A percentile compares a stretch with the other conserved stretches of the same genome.
phyloP scores from a whole-genome alignment of 2,888 invertebrate genomes.

The Willowsia nigromaculata region DNA sequence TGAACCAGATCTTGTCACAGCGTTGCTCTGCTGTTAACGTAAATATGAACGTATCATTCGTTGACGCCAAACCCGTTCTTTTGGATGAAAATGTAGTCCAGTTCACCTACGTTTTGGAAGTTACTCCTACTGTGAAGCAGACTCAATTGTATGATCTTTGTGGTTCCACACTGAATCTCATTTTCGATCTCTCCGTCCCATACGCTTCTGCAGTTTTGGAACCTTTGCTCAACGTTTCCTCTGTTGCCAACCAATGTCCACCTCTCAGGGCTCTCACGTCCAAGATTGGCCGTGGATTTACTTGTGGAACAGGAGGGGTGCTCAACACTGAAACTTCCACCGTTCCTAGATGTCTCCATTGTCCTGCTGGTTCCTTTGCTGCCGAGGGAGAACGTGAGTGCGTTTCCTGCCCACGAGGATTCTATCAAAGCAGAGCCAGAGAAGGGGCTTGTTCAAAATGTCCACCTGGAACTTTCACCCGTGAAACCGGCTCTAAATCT shows the following conservation, averaged over 20 bases:
- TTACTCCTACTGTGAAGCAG: slow-evolving; percentile 92
- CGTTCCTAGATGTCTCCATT: slow-evolving; percentile 95
- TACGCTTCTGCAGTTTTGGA: slow-evolving; percentile 94
- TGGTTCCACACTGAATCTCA: slow-evolving; percentile 94
- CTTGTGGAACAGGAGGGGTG: slow-evolving; percentile 95
- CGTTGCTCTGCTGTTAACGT: slow-evolving; percentile 97
- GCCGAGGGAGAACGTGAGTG: slow-evolving; percentile 94
- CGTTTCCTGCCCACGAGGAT: slow-evolving; percentile 94
- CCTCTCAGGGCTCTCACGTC: slow-evolving; percentile 93
- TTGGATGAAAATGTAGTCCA: slow-evolving; percentile 91
- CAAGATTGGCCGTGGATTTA: slow-evolving; percentile 92
- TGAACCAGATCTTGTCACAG: slow-evolving; percentile 91
- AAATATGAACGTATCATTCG: slow-evolving; percentile 94
- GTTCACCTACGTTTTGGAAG: slow-evolving; percentile 93
- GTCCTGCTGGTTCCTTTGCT: slow-evolving; percentile 97
- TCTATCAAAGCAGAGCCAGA: slow-evolving; percentile 94
- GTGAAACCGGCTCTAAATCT: slow-evolving; percentile 93
- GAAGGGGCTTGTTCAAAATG: slow-evolving; percentile 95
- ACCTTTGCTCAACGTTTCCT: slow-evolving; percentile 91
- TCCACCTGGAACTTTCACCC: slow-evolving; percentile 95
- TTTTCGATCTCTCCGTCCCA: slow-evolving; percentile 96
- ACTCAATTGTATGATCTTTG: slow-evolving; percentile 96
- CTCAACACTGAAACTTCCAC: slow-evolving; percentile 95
- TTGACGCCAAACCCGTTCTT: slow-evolving; percentile 89
- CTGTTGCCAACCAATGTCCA: slow-evolving; percentile 95